Evolutionary conservation across 1,140 invertebrate genomes (phyloP).

Genomic region (Drosophila tropicalis): DNA sequence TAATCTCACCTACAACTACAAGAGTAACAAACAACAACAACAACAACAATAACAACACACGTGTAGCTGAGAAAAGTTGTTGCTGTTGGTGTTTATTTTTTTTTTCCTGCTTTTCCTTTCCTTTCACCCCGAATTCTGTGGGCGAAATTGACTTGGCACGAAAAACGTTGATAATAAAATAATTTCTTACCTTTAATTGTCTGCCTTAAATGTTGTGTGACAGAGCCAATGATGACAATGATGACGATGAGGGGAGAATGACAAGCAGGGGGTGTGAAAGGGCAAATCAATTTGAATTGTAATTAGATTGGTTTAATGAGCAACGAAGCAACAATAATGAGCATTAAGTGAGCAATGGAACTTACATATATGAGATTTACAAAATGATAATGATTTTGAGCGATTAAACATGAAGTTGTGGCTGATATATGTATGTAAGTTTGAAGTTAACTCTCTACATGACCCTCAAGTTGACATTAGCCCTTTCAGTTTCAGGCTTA

Average conservation of each 20-base stretch:
- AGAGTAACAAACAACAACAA: conserved; percentile 12
- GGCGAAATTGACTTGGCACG: conserved; percentile 50
- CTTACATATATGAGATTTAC: neutral
- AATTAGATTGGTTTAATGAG: conserved; percentile 56
- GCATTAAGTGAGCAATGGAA: conserved; percentile 52
- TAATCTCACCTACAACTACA: conserved; percentile 58
- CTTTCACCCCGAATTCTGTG: conserved; percentile 52
- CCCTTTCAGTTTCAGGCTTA: no score
- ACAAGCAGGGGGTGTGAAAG: neutral
- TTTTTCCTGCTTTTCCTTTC: conserved; percentile 29
- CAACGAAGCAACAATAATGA: conserved; percentile 50
- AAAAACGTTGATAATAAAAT: conserved; percentile 75
- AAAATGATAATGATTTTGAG: conserved; percentile 22
- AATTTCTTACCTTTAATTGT: conserved; percentile 77
- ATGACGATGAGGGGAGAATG: no score
- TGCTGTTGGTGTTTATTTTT: neutral
- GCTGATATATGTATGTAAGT: conserved; percentile 26
- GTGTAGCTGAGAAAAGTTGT: conserved; percentile 21
- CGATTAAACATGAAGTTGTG: conserved; percentile 42
- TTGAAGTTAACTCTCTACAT: neutral
- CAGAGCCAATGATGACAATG: neutral
- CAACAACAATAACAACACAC: conserved; percentile 34
- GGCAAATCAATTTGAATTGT: conserved; percentile 36
- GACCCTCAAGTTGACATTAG: no score
- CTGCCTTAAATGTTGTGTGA: conserved; percentile 44